A percentile compares a stretch with the other conserved stretches of the same genome.
These are phyloP conservation scores for Hestina assimilis DNA, from an alignment of 1,140 invertebrate genomes.

Conservation along the genomic window DNA sequence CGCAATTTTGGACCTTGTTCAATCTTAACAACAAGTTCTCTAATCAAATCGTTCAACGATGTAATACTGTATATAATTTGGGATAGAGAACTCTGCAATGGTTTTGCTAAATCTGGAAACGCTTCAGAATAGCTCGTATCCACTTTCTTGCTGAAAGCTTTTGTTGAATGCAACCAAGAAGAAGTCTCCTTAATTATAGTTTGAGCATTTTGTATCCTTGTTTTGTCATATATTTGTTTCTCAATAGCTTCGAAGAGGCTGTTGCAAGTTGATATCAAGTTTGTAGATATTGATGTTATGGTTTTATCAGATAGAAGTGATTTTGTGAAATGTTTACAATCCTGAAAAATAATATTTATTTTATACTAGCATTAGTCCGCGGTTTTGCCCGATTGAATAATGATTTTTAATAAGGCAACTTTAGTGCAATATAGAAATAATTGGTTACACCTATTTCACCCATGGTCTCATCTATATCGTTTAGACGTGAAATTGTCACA, in stretches of 20 bases:
- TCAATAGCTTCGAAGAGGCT: slow-evolving; percentile 40
- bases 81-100: slow-evolving; percentile 79
- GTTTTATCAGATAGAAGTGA: slow-evolving; percentile 59
- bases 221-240: slow-evolving; percentile 33
- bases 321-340: slow-evolving; percentile 67
- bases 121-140: slow-evolving; percentile 76
- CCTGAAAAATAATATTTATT: slow-evolving; percentile 48
- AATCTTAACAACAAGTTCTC: slow-evolving; percentile 60
- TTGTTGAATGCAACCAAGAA: slow-evolving; percentile 79
- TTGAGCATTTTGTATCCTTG: slow-evolving; percentile 41
- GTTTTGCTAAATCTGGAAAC: slow-evolving; percentile 84
- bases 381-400: too few species aligned
- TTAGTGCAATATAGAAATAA: too few species aligned
- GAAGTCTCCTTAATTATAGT: slow-evolving; percentile 67
- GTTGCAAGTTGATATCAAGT: slow-evolving; percentile 41
- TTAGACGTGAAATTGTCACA: too few species aligned
- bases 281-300: slow-evolving; percentile 39
- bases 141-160: slow-evolving; percentile 79
- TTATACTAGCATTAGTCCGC: too few species aligned
- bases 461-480: too few species aligned
- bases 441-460: too few species aligned
- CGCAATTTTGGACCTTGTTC: slow-evolving; percentile 43
- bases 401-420: too few species aligned
- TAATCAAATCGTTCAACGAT: slow-evolving; percentile 67
- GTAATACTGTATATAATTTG: slow-evolving; percentile 81